Evolutionary conservation across 2,113 vertebrate genomes (phyloP).

Genomic region (Micronycteris hirsuta): DNA sequence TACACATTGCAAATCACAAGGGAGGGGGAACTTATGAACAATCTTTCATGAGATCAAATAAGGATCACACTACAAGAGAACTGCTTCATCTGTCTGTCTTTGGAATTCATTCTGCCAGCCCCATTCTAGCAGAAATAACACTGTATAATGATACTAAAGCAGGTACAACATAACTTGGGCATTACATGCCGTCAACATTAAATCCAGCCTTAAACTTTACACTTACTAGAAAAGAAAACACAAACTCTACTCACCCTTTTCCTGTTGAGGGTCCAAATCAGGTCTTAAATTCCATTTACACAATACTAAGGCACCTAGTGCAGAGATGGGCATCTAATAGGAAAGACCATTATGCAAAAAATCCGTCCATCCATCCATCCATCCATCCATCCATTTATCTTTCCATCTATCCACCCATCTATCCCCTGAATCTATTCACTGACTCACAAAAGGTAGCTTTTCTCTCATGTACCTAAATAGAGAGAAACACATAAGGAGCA

Average conservation of each 20-base stretch:
- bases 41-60: background rate
- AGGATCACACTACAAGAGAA: background rate
- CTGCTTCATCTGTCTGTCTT: background rate
- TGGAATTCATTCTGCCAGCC: background rate
- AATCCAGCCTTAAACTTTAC: background rate
- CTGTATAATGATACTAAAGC: background rate
- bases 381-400: background rate
- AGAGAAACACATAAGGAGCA: background rate
- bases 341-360: background rate
- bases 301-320: background rate
- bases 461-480: background rate
- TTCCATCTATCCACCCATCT: background rate
- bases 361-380: background rate
- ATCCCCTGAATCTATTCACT: background rate
- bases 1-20: background rate
- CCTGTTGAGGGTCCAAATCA: background rate
- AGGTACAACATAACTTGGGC: background rate
- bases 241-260: background rate
- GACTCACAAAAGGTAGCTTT: background rate
- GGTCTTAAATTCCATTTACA: background rate
- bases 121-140: background rate
- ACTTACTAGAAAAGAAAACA: slow-evolving; percentile 1
- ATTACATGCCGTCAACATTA: background rate
- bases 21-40: background rate
- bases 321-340: background rate